phyloP scores from a whole-genome alignment of 2,888 invertebrate genomes.

The Lepidonotus clava region DNA sequence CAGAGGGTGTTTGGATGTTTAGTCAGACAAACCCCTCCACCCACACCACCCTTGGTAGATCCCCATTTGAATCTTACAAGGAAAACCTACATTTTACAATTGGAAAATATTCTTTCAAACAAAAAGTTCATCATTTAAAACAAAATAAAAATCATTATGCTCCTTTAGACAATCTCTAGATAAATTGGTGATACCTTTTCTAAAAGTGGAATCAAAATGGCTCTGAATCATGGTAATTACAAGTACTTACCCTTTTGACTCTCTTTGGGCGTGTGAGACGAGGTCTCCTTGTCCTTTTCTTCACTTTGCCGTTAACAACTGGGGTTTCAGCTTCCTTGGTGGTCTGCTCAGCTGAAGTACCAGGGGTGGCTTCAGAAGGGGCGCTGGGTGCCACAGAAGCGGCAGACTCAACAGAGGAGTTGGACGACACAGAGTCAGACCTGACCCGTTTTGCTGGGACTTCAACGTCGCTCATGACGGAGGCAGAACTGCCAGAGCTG shows the following conservation, averaged over 20 bases:
- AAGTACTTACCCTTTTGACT: constrained; percentile 8
- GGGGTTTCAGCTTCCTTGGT: neutral
- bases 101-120: neutral
- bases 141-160: neutral
- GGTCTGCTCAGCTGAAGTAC: no score
- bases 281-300: neutral
- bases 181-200: neutral
- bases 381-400: neutral
- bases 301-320: neutral
- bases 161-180: neutral
- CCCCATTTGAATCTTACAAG: neutral
- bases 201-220: neutral
- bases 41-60: no score
- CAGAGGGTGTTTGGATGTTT: no score
- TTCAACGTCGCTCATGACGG: neutral
- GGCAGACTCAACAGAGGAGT: neutral
- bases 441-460: neutral
- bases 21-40: no score
- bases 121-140: neutral
- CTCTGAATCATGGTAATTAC: neutral
- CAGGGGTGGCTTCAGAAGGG: no score
- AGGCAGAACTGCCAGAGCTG: neutral
- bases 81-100: neutral
- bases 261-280: neutral
- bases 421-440: neutral